Conservation (phyloP, 1,140 invertebrate species). For the Amyelois transitella region DNA sequence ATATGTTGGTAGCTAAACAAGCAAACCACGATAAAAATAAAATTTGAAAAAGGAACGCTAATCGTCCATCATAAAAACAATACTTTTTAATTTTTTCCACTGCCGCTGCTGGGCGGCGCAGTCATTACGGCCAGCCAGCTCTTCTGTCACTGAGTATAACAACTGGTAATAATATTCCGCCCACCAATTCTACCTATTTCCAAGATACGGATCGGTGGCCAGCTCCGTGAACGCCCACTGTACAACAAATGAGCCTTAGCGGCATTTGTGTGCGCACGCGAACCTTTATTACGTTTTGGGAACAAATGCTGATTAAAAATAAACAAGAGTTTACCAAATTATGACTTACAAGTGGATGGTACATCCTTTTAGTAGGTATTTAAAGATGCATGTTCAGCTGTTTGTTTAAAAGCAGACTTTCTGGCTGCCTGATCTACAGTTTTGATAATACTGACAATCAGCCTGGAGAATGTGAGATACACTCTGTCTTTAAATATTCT, state of each 20-base stretch:
- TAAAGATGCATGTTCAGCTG: no score
- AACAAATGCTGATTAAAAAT: not conserved
- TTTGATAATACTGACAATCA: no score
- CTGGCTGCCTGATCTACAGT: no score
- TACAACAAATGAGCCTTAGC: conserved; percentile 33
- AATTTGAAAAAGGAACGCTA: not conserved
- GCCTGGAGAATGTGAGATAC: no score
- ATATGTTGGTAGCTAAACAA: no score
- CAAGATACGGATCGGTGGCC: conserved; percentile 63
- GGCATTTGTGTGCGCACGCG: not conserved
- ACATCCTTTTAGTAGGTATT: no score
- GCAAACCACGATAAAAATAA: no score
- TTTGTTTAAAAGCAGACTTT: no score
- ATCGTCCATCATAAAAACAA: conserved; percentile 2
- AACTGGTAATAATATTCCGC: conserved; percentile 58
- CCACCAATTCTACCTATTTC: conserved; percentile 59
- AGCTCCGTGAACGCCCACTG: conserved; percentile 34
- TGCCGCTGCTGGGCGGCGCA: conserved; percentile 35
- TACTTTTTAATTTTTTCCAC: conserved; percentile 21
- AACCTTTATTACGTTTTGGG: not conserved
- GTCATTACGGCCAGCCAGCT: conserved; percentile 30
- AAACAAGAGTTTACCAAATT: no score
- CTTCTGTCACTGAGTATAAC: conserved; percentile 52
- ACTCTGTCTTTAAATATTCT: no score
- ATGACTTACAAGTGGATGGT: no score